A percentile compares a stretch with the other conserved stretches of the same genome.
Conservation (phyloP, 2,888 invertebrate species). For the Glomeris marginata region DNA sequence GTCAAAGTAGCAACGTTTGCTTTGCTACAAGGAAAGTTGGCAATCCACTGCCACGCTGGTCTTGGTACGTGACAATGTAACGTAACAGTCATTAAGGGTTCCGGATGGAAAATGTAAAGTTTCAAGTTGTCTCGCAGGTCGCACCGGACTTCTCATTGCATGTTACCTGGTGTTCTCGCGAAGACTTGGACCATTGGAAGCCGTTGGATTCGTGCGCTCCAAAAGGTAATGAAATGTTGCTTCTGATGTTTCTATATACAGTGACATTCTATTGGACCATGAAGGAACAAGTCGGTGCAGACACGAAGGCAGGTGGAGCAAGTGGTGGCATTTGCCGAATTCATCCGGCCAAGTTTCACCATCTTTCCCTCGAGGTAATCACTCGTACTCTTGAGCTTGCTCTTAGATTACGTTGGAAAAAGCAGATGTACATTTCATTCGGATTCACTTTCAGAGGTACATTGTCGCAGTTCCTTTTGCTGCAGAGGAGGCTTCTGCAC, state of each 20-base stretch:
- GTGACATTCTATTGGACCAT: conserved; percentile 11
- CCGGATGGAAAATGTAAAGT: not conserved
- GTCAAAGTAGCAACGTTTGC: conserved; percentile 80
- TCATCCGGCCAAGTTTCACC: conserved; percentile 51
- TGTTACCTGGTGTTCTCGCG: conserved; percentile 69
- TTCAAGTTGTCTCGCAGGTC: conserved; percentile 35
- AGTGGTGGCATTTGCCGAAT: conserved; percentile 66
- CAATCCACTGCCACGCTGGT: conserved; percentile 74
- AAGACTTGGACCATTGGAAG: conserved; percentile 52
- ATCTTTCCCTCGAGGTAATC: conserved; percentile 53
- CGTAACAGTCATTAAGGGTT: not conserved
- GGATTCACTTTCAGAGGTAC: too few relatives aligned
- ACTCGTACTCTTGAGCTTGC: not conserved
- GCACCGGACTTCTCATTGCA: conserved; percentile 75
- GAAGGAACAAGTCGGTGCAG: conserved; percentile 60
- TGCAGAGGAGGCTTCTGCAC: conserved; percentile 56
- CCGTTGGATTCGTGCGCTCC: conserved; percentile 59
- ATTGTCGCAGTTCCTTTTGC: conserved; percentile 48
- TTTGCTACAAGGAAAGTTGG: conserved; percentile 60
- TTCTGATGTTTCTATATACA: not conserved
- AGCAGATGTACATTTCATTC: too few relatives aligned
- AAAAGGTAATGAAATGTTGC: conserved; percentile 34
- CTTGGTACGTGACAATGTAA: conserved; percentile 25
- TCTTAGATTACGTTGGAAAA: too few relatives aligned
- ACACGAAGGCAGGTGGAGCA: conserved; percentile 65